These are phyloP conservation scores for Oscheius sp. DNA, from an alignment of 2,888 invertebrate genomes.

Conservation along the genomic window DNA sequence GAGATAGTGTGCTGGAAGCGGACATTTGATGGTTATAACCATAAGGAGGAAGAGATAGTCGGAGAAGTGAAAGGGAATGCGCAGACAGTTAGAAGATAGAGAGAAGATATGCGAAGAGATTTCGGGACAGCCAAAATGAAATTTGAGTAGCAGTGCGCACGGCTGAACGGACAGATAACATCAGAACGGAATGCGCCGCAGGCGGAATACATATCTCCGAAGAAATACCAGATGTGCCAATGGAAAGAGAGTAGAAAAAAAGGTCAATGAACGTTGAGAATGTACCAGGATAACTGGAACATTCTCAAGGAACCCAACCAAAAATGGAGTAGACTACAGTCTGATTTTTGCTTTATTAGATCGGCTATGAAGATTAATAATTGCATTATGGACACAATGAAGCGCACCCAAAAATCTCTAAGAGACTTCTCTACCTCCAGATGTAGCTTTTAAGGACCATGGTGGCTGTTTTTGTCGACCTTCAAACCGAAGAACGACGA, in stretches of 20 bases:
- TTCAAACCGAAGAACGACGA: not conserved
- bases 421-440: no score
- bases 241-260: no score
- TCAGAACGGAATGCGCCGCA: conserved; percentile 28
- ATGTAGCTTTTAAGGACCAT: no score
- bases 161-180: conserved; percentile 28
- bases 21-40: not conserved
- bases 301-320: no score
- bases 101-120: conserved; percentile 23
- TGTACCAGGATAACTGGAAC: no score
- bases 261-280: no score
- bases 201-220: no score
- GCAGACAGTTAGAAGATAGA: conserved; percentile 11
- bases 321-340: not conserved
- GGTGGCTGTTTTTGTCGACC: not conserved
- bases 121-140: conserved; percentile 11
- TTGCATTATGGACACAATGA: no score
- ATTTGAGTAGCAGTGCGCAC: conserved; percentile 26
- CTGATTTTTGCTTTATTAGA: no score
- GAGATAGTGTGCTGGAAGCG: not conserved
- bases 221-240: no score
- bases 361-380: no score
- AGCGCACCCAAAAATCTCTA: no score
- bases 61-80: conserved; percentile 22
- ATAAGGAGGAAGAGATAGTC: conserved; percentile 12